Percentiles rank a stretch among this genome's conserved stretches.
Conservation (phyloP, 1,140 invertebrate species). For the Campoletis sonorensis region DNA sequence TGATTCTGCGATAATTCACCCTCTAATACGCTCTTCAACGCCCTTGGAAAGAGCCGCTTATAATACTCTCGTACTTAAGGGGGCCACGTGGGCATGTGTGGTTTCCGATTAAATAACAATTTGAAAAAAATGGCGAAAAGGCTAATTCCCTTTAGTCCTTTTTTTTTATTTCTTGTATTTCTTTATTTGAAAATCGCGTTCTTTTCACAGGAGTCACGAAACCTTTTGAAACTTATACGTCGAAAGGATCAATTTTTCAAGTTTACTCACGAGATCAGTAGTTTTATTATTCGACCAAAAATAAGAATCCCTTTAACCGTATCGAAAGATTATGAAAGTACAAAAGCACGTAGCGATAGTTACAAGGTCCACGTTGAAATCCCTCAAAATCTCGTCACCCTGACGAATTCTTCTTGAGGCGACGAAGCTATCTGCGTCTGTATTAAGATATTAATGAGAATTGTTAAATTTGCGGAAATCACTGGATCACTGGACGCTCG, state of each 20-base stretch:
- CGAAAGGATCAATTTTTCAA: background rate
- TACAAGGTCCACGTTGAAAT: background rate
- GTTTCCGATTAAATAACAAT: slow-evolving; percentile 7
- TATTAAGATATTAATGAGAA: background rate
- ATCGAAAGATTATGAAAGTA: slow-evolving; percentile 12
- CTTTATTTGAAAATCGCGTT: background rate
- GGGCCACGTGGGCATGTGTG: slow-evolving; percentile 23
- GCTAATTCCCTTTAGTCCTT: background rate
- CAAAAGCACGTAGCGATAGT: background rate
- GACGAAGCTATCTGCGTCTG: background rate
- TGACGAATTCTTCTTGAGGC: slow-evolving; percentile 29
- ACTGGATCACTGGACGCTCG: slow-evolving; percentile 40
- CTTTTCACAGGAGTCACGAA: slow-evolving; percentile 16
- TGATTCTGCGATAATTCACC: slow-evolving; percentile 75
- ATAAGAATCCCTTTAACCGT: slow-evolving; percentile 13
- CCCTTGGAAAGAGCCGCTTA: slow-evolving; percentile 38
- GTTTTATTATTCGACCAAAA: slow-evolving; percentile 27
- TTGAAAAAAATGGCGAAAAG: background rate
- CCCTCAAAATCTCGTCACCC: slow-evolving; percentile 8
- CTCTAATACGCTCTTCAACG: slow-evolving; percentile 65
- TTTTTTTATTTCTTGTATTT: slow-evolving; percentile 1
- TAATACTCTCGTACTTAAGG: slow-evolving; percentile 29
- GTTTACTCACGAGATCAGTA: slow-evolving; percentile 33
- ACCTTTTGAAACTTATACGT: background rate
- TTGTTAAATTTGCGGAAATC: slow-evolving; percentile 67